Evolutionary conservation across 2,888 invertebrate genomes (phyloP), one percentile per base, ranked within the genome.

Genomic region (Rugalucina vietnamica): DNA sequence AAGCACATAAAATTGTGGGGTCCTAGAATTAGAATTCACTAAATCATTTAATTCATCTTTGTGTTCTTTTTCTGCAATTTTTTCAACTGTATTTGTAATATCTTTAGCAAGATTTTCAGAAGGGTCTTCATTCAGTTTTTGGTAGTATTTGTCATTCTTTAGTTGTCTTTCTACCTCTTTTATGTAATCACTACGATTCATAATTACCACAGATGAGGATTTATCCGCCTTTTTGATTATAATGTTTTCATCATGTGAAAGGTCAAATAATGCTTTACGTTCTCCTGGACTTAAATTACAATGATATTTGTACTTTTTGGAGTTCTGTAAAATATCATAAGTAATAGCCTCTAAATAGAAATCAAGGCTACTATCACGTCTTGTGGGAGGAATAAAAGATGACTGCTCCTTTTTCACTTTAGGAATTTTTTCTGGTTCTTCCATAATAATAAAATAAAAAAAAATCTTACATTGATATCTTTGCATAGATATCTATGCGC

Each of bases 311-410:
- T 50, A 34, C 24, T 34, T 74, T 29, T 36, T 49, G 8, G 32
- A 36, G 14, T 49, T 32, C 49, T 75, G 60, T 50, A 80, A 36
- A 65, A 75, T 65, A 50, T 80, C 69, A n/a, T 80, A 50, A 12
- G 72, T 60, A 24, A 75, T 75, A 36, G 80, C 75, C 27, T 69
- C 75, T 21, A 80, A 50, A 60, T 80, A 80, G 50, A 80, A 80
- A 21, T 69, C 80, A 34, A 80, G 29, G 49, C 39, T 43, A 29
- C 34, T n/a, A n/a, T 80, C 74, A 49, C 75, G 60, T 10, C 49
- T 69, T 18, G 65, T 24, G 14, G 75, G 80, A n/a, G 75, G 74
- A 27, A 75, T 57, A 65, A 79, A 73, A 5, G 80, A 43, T 21
- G 74, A 80, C 24, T 32, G 29, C 14, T 12, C 54, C 54, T 54